phyloP scores from a whole-genome alignment of 2,113 vertebrate species.

The Eurystomus gularis region DNA sequence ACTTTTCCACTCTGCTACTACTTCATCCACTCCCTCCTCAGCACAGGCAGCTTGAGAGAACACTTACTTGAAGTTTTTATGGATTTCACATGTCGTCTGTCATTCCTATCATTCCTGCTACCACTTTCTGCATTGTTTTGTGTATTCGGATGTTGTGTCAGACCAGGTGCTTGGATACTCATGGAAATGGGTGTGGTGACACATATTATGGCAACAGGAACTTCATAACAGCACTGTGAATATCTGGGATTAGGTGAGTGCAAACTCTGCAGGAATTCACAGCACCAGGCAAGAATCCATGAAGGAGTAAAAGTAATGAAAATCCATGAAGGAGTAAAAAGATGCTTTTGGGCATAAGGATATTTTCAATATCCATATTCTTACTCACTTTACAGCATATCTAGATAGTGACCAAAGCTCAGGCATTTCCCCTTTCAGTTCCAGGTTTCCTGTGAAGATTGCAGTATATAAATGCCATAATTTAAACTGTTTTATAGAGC shows the following conservation, averaged over 20 bases:
- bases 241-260: neutral
- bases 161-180: slow-evolving; percentile 13
- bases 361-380: neutral
- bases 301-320: neutral
- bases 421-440: neutral
- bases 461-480: neutral
- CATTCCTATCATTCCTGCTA: neutral
- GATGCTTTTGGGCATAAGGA: neutral
- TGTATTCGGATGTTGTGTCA: neutral
- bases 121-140: neutral
- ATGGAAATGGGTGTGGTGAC: neutral
- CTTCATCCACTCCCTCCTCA: neutral
- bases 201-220: neutral
- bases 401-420: neutral
- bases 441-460: neutral
- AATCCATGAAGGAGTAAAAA: too few relatives aligned
- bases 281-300: neutral
- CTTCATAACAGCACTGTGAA: neutral
- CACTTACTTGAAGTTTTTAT: neutral
- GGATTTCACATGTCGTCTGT: neutral
- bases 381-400: neutral
- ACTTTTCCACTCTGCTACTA: neutral
- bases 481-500: neutral
- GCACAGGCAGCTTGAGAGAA: neutral
- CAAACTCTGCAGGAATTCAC: neutral